Base-by-base conservation (phyloP, 2,888 invertebrate genomes). In the Incurvaria masculella region DNA sequence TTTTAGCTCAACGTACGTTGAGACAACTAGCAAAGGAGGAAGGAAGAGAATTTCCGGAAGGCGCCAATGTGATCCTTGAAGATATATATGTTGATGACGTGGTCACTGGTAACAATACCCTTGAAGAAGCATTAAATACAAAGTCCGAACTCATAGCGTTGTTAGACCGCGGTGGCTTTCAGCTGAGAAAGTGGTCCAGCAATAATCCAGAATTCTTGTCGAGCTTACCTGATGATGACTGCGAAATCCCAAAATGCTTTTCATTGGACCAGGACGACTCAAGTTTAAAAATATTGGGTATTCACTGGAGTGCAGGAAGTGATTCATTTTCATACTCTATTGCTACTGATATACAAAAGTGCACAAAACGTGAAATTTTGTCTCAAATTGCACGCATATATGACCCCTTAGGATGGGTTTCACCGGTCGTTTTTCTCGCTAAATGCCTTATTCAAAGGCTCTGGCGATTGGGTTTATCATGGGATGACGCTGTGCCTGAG, bases 381-480 rank as follows among this genome's bases (percentile, higher is more conserved):
- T 26, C 20, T 19, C 26, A 40, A 14, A 40, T 46, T 21, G 39
- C 46, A 14, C 39, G 40, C 14, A 39, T 46, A 14, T 46, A 40
- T 14, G 46, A 46, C 23, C 46, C 46, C 2, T 21, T 46, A 40
- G 46, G 46, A 16, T 46, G 46, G 46, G 19, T 46, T 4, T 39
- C 46, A 18, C 46, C 46, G n/a, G 21, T 51, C 21, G 53, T 33
- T 8, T 33, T 33, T 14, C 33, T 33, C 6, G 33, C 33, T 33
- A 33, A 33, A 11, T 33, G 14, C 14, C 14, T 33, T 14, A 33
- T 33, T 8, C 33, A 33, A 14, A 8, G 33, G 11, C 14, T 33
- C 8, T 33, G 33, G 33, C 33, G 33, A 14, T 33, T 33, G 14
- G 33, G 33, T n/a, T 33, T 33, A 14, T 33, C 33, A 11, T 33